Conservation (phyloP, 1,140 invertebrate genomes). For the Drosophila simulans region DNA sequence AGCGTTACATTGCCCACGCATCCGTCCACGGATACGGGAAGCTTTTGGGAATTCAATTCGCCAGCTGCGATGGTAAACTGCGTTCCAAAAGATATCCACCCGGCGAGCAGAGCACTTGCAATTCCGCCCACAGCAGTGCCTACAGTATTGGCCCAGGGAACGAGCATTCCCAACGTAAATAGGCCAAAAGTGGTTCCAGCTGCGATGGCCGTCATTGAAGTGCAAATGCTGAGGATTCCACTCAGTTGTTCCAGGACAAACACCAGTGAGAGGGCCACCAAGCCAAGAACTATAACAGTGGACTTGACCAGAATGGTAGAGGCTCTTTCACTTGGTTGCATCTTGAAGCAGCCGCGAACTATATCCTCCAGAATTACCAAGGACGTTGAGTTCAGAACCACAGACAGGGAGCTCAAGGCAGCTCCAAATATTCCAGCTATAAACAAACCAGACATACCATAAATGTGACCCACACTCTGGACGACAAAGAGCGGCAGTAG, state of each 20-base stretch:
- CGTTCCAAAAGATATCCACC: slow-evolving; percentile 86
- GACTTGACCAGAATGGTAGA: slow-evolving; percentile 89
- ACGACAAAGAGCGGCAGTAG: slow-evolving; percentile 90
- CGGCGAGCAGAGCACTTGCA: slow-evolving; percentile 86
- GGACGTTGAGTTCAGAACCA: slow-evolving; percentile 92
- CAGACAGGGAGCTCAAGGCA: slow-evolving; percentile 92
- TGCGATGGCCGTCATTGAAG: slow-evolving; percentile 92
- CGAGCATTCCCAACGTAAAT: slow-evolving; percentile 93
- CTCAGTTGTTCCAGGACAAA: slow-evolving; percentile 90
- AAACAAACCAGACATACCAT: slow-evolving; percentile 92
- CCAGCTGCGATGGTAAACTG: slow-evolving; percentile 85
- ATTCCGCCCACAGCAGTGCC: slow-evolving; percentile 87
- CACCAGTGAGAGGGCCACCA: slow-evolving; percentile 88
- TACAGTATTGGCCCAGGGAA: slow-evolving; percentile 92
- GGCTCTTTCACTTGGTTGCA: slow-evolving; percentile 87
- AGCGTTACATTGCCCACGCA: slow-evolving; percentile 74
- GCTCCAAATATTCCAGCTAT: slow-evolving; percentile 91
- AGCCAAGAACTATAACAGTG: slow-evolving; percentile 88
- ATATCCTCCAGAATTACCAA: slow-evolving; percentile 93
- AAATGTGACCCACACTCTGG: slow-evolving; percentile 87
- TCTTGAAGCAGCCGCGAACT: slow-evolving; percentile 88
- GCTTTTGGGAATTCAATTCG: slow-evolving; percentile 82
- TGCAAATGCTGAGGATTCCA: slow-evolving; percentile 91
- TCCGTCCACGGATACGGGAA: slow-evolving; percentile 82
- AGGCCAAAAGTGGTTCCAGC: slow-evolving; percentile 93